Conservation (phyloP, 1,140 invertebrate genomes). For the Orius insidiosus region DNA sequence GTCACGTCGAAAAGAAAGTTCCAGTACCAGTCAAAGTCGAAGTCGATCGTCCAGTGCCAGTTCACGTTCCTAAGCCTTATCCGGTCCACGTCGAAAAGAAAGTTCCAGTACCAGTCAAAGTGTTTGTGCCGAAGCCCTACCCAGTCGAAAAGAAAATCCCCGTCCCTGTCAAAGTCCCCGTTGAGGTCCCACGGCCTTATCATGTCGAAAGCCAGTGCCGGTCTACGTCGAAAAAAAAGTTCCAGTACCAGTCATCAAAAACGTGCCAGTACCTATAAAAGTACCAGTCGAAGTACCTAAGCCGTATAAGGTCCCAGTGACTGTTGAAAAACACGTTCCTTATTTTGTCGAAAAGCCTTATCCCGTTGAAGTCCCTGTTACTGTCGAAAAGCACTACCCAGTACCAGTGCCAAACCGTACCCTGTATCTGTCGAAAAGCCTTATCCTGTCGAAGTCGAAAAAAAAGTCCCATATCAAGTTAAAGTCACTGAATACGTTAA, state of each 20-base stretch:
- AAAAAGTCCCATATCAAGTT: slow-evolving; percentile 3
- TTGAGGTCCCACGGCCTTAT: slow-evolving; percentile 35
- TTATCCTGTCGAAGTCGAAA: slow-evolving; percentile 9
- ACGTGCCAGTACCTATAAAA: slow-evolving; percentile 24
- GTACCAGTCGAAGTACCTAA: slow-evolving; percentile 6
- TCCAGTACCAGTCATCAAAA: slow-evolving; percentile 8
- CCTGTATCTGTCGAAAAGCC: slow-evolving; percentile 11
- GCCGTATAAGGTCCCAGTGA: slow-evolving; percentile 9
- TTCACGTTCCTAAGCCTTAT: slow-evolving; percentile 19
- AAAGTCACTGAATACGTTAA: slow-evolving; percentile 7
- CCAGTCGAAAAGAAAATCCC: slow-evolving; percentile 33
- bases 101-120: slow-evolving; percentile 30
- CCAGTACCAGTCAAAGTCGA: slow-evolving; percentile 17
- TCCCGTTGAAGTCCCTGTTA: slow-evolving; percentile 8
- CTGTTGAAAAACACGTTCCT: slow-evolving; percentile 9
- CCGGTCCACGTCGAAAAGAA: slow-evolving; percentile 18
- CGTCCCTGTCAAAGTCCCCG: slow-evolving; percentile 39
- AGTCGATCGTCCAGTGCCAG: slow-evolving; percentile 18
- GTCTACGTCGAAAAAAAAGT: slow-evolving; percentile 14
- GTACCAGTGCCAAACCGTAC: slow-evolving; percentile 8
- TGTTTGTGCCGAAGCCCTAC: slow-evolving; percentile 44
- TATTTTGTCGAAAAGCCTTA: slow-evolving; percentile 11
- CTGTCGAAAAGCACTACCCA: slow-evolving; percentile 9
- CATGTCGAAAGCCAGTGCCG: slow-evolving; percentile 33
- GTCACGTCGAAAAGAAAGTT: slow-evolving; percentile 22